Evolutionary conservation across 2,113 vertebrate species (phyloP), one percentile per base, ranked within the genome.

Genomic region (Cariama cristata): DNA sequence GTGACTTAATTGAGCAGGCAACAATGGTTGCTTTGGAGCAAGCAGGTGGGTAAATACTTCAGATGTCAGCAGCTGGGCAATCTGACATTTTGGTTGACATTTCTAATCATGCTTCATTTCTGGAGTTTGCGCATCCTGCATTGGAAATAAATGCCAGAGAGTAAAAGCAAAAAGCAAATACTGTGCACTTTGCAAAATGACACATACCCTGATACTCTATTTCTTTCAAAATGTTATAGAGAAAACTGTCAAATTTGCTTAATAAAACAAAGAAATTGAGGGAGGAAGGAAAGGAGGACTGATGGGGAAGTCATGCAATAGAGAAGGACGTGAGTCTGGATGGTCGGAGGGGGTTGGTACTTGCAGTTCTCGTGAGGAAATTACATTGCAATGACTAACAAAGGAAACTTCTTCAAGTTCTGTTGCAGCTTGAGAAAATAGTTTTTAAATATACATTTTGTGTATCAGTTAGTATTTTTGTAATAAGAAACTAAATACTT

Each of bases 1-100:
- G 99, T 6, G 99, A 99, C 97, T 98, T 99, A 79, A 99, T 99
- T 13, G 99, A 99, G 96, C 99, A 99, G 97, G 99, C 99, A 45
- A 99, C 99, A 71, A 99, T 99, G 99, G 98, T 99, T 69, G 99
- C 99, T 53, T 92, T 99, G 98, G 99, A 99, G 94, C 99, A 99
- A 97, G 99, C 99, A 56, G 99, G 99, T 99, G 96, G 98, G 99
- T 95, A 26, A 38, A 40, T 8, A 9, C 44, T 12, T 6, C 14
- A 14, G 9, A 4, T 38, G 40, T 19, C 63, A 52, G 52, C 21
- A 32, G 67, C 35, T 53, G 71, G 38, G 32, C 73, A 56, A 6
- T 53, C 35, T 71, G 60, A 4, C 30, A 4, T 66, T 92, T 79
- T n/a, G 7, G 17, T 56, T 79, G 44, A 14, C 32, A 1, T 38